Conservation (phyloP, 1,140 invertebrate genomes). For the Sarcophaga peregrina region DNA sequence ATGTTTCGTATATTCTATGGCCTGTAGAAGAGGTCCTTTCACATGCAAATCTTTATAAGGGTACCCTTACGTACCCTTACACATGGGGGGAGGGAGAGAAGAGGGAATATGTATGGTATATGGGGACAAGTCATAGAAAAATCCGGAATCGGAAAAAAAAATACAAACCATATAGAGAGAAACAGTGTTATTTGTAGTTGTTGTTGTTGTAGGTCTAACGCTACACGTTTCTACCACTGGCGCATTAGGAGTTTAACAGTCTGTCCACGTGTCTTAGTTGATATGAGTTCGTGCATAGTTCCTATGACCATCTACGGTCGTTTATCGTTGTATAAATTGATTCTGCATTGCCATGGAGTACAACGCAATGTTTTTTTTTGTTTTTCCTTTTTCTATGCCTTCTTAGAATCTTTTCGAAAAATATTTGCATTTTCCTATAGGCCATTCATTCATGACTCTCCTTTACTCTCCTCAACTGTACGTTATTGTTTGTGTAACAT, state of each 20-base stretch:
- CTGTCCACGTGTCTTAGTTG: neutral
- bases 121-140: neutral
- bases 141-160: neutral
- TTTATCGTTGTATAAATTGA: conserved; percentile 12
- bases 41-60: too few relatives aligned
- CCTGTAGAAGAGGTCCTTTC: too few relatives aligned
- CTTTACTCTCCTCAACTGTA: too few relatives aligned
- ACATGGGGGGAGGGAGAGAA: too few relatives aligned
- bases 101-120: too few relatives aligned
- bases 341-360: neutral
- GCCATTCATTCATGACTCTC: too few relatives aligned
- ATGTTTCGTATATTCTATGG: too few relatives aligned
- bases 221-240: neutral
- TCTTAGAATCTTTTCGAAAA: neutral
- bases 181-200: neutral
- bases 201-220: neutral
- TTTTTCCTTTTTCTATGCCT: neutral
- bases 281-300: neutral
- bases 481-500: too few relatives aligned
- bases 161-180: too few relatives aligned
- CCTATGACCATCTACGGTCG: neutral
- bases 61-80: too few relatives aligned
- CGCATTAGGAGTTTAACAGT: conserved; percentile 11
- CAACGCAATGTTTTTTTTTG: neutral
- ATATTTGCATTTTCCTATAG: too few relatives aligned